A percentile compares a stretch with the other conserved stretches of the same genome.
These are phyloP conservation scores for Symphodus melops DNA, from an alignment of 2,113 vertebrate genomes.

Conservation along the genomic window DNA sequence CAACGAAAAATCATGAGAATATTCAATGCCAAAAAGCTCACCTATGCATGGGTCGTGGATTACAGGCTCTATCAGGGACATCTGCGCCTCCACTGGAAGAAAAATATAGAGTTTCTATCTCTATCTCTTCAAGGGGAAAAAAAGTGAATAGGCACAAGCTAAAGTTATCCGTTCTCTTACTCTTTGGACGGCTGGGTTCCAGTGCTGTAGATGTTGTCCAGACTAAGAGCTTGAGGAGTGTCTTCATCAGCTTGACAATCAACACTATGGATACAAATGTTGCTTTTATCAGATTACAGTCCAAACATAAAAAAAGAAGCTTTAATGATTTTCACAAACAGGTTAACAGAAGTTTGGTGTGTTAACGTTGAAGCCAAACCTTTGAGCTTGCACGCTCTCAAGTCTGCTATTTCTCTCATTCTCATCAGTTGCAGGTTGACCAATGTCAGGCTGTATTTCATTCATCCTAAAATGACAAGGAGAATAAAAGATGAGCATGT, in stretches of 20 bases:
- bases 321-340: neutral
- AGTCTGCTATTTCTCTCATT: neutral
- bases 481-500: neutral
- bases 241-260: constrained; percentile 10
- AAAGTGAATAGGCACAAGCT: neutral
- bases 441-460: neutral
- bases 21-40: neutral
- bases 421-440: neutral
- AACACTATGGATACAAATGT: constrained; percentile 30
- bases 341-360: neutral
- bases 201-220: neutral
- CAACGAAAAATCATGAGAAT: neutral
- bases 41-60: constrained; percentile 18
- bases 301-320: constrained; percentile 17
- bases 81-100: constrained; percentile 21
- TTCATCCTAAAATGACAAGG: neutral
- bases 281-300: constrained; percentile 44
- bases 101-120: constrained; percentile 2
- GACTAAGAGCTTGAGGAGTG: neutral
- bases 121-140: neutral
- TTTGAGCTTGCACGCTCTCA: neutral
- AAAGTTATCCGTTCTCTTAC: constrained; percentile 19
- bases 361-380: constrained; percentile 32
- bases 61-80: neutral
- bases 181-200: neutral